These are phyloP conservation scores for Poeciliopsis gracilis DNA, from an alignment of 2,797 vertebrate genomes.

Conservation along the genomic window DNA sequence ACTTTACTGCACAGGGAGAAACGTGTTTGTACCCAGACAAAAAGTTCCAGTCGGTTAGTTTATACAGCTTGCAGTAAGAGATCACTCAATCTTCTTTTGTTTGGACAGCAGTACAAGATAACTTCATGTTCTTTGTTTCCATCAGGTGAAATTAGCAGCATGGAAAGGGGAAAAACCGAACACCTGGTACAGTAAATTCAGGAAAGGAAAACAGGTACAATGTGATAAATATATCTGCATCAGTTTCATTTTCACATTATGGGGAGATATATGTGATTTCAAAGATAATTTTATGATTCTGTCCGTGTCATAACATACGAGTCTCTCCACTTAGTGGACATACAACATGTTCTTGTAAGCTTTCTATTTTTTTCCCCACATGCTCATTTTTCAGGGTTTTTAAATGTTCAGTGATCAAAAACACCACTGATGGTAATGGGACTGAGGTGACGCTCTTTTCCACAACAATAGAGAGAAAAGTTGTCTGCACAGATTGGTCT, in stretches of 20 bases:
- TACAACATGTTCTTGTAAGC: not conserved
- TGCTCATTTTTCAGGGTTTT: not conserved
- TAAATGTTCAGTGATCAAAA: not conserved
- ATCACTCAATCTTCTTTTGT: not conserved
- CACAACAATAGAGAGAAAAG: not conserved
- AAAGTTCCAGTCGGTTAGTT: constrained; percentile 86
- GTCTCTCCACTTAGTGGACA: not conserved
- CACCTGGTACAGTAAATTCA: constrained; percentile 96
- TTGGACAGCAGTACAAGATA: not conserved
- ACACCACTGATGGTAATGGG: not conserved
- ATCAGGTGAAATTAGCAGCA: constrained; percentile 92
- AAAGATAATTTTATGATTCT: not conserved
- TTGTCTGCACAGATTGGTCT: constrained; percentile 2
- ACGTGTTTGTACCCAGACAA: constrained; percentile 94
- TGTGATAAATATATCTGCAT: constrained; percentile 1
- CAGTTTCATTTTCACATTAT: not conserved
- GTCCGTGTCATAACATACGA: not conserved
- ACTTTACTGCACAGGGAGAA: constrained; percentile 95
- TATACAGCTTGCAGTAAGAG: not conserved
- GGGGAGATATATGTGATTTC: not conserved
- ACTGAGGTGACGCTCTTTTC: not conserved
- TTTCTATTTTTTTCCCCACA: not conserved
- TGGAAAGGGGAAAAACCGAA: constrained; percentile 94
- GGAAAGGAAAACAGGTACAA: constrained; percentile 91
- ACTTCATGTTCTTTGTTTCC: constrained; percentile 41